Base-by-base conservation (phyloP, 2,888 invertebrate species). In the Onchidella celtica region DNA sequence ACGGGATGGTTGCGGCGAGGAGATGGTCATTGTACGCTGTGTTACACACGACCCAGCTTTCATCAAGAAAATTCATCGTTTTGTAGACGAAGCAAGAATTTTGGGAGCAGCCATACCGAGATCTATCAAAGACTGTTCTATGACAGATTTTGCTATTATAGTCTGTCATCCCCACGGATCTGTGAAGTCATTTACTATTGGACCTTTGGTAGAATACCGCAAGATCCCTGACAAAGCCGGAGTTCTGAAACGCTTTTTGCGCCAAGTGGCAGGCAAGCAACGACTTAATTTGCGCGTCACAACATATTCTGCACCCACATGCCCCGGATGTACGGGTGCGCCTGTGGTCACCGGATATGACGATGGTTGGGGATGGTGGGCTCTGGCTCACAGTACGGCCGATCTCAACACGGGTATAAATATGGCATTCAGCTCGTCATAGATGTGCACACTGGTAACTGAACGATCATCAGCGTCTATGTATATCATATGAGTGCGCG, bases 341-440 rank as follows among this genome's bases (percentile, higher is more conserved):
- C 81, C 81, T 0, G 69, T 81, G 0, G 65, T 81, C 17, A 81
- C 81, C 9, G 81, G 75, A 24, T 81, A 81, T 47, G 81, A 75
- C 38, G 81, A 81, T 32, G 75, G 81, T 3, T 75, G 74, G 74
- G 68, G 61, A 11, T 81, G 81, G 81, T 75, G 81, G 75, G 11
- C 40, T 1, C 47, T 81, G 3, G 21, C 59, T 2, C 81, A 81
- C 24, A 75, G 75, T 24, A 74, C 69, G 9, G 75, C 75, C 21
- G 81, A 81, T 61, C 24, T 81, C 24, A 66, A 9, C 17, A 34
- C 40, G 11, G 74, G 75, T 1, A 59, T 81, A 2, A 73, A 75
- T 14, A 74, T 81, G 68, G 75, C 81, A 0, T 81, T 81, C 17
- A 47, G n/a, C n/a, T n/a, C n/a, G n/a, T n/a, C n/a, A n/a, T n/a